phyloP scores from a whole-genome alignment of 2,888 invertebrate genomes.

The Caenorhabditis sulstoni region DNA sequence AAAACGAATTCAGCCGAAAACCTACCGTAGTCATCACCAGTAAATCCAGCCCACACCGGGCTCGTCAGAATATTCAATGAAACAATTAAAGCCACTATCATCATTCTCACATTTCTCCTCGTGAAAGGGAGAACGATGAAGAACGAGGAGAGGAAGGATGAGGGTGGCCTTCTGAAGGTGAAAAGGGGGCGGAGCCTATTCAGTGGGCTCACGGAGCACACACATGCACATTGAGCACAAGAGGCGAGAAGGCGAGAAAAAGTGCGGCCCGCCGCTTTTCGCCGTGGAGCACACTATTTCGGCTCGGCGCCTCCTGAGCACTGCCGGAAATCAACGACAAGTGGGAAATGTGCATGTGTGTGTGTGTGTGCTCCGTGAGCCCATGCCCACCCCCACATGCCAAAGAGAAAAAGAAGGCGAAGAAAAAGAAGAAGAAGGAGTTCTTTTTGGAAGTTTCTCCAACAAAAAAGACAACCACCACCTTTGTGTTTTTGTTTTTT shows the following conservation, averaged over 20 bases:
- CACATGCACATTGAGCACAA: background rate
- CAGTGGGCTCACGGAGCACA: background rate
- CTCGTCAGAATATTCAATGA: slow-evolving; percentile 10
- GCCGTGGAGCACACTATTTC: too few species aligned
- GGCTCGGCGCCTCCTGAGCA: too few species aligned
- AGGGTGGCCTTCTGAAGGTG: slow-evolving; percentile 44
- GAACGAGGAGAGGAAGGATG: background rate
- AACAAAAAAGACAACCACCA: background rate
- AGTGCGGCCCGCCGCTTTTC: background rate
- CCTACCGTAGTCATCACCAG: slow-evolving; percentile 16
- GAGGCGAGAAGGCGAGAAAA: background rate
- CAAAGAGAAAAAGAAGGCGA: too few species aligned
- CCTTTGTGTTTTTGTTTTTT: background rate
- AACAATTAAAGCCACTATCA: slow-evolving; percentile 15
- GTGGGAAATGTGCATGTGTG: background rate
- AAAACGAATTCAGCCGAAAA: background rate
- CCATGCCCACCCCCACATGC: too few species aligned
- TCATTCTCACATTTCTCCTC: slow-evolving; percentile 13
- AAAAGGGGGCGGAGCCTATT: slow-evolving; percentile 51
- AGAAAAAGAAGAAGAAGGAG: too few species aligned
- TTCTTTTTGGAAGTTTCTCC: too few species aligned
- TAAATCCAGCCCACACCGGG: background rate
- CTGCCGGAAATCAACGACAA: slow-evolving; percentile 2
- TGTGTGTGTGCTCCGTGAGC: background rate
- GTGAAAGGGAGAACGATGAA: too few species aligned